Evolutionary conservation across 2,888 invertebrate species (phyloP), one percentile per base, ranked within the genome.

Genomic region (Zaprionus lineosus): DNA sequence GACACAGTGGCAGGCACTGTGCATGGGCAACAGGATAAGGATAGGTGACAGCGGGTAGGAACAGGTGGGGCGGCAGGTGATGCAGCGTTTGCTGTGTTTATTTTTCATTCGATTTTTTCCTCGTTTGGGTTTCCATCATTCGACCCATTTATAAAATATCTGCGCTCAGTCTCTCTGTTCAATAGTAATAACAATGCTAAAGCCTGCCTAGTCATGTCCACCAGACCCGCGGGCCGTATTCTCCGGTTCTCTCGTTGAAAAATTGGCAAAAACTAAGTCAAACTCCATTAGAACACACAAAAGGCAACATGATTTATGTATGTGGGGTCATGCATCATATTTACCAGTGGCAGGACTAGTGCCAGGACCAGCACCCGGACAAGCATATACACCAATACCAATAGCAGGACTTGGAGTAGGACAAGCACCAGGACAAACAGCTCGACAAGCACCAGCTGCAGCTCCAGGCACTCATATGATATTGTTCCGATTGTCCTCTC

Each of bases 271-370:
- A 78, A 78, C 67, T 66, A 69, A 69, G 65, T 57, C 65, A 63
- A 69, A 63, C 71, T 74, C 48, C 52, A 62, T 84, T 84, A 61
- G 76, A 65, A 61, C 60, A 37, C 37, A 63, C 61, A 65, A 59
- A 71, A 50, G 53, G 59, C 62, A 57, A 41, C 47, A 62, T 81
- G 77, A 79, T 79, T 84, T 84, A 84, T 79, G 66, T 64, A 52
- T 55, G 66, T 61, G 44, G 61, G 44, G 68, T 51, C 62, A 72
- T 75, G 59, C 73, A 78, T 77, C 79, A 71, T 62, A 50, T 53
- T 61, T 51, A 18, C 50, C 53, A 53, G 34, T 44, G 37, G 3
- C 19, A 19, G 5, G 3, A 19, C 19, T 19, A 19, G 19, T 19
- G 5, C 19, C 19, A 19, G 3, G 5, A 5, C 19, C 19, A 19